Evolutionary conservation across 2,797 vertebrate genomes (phyloP).

Genomic region (Parauchenoglanis punctatus): DNA sequence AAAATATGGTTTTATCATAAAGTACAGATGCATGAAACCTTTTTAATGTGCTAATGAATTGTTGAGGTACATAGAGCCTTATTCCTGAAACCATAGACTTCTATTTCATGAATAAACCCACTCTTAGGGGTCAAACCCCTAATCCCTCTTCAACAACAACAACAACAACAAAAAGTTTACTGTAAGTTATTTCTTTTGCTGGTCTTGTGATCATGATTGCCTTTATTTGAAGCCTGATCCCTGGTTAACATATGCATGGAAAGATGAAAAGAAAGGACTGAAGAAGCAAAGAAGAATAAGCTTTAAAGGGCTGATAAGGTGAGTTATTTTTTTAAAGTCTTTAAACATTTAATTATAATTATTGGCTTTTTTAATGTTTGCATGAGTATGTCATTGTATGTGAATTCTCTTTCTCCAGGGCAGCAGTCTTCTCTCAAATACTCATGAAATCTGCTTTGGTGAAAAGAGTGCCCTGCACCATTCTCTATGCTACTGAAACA

Average conservation of each 20-base stretch:
- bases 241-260: constrained; percentile 82
- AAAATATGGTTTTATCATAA: background rate
- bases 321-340: constrained; percentile 40
- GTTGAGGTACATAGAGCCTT: background rate
- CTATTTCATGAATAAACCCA: background rate
- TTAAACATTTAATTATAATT: background rate
- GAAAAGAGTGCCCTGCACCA: constrained; percentile 72
- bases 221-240: constrained; percentile 73
- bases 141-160: background rate
- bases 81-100: background rate
- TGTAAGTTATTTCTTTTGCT: background rate
- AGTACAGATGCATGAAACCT: background rate
- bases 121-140: background rate
- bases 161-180: background rate
- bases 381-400: background rate
- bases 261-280: constrained; percentile 69
- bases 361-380: background rate
- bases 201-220: background rate
- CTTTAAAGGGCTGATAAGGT: constrained; percentile 77
- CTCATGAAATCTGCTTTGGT: constrained; percentile 70
- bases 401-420: constrained; percentile 64
- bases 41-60: background rate
- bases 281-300: constrained; percentile 68
- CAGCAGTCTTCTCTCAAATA: constrained; percentile 73
- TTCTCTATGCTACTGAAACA: constrained; percentile 84